Evolutionary conservation across 1,140 invertebrate species (phyloP).

Genomic region (Paramacrobiotus metropolitanus): DNA sequence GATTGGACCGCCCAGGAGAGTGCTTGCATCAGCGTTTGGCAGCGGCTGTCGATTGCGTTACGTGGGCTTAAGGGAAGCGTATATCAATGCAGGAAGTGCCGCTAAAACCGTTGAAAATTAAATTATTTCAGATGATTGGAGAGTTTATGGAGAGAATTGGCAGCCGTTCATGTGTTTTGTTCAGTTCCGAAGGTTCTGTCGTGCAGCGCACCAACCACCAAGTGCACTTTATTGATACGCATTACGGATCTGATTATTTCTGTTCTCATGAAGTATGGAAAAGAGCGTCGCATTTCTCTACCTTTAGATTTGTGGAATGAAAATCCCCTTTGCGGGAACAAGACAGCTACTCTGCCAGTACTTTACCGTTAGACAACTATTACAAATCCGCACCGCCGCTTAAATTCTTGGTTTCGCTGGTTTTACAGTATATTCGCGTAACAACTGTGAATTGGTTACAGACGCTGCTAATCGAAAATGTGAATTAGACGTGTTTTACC

Average conservation of each 20-base stretch:
- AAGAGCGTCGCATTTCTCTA: slow-evolving; percentile 14
- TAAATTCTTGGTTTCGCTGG: too few relatives aligned
- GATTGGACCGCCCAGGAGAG: background rate
- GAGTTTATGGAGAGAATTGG: background rate
- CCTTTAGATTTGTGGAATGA: slow-evolving; percentile 15
- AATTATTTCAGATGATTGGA: background rate
- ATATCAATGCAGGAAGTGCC: slow-evolving; percentile 13
- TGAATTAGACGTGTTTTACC: too few relatives aligned
- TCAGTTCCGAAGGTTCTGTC: background rate
- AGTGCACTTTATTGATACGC: slow-evolving; percentile 26
- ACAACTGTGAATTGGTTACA: too few relatives aligned
- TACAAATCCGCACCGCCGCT: too few relatives aligned
- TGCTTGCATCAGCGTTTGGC: background rate
- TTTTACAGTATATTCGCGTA: too few relatives aligned
- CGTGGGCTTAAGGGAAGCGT: slow-evolving; percentile 3
- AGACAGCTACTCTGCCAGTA: too few relatives aligned
- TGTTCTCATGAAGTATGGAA: slow-evolving; percentile 16
- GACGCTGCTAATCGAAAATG: too few relatives aligned
- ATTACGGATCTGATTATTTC: slow-evolving; percentile 25
- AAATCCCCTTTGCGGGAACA: slow-evolving; percentile 23
- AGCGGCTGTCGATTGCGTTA: slow-evolving; percentile 13
- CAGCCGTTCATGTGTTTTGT: background rate
- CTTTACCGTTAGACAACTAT: too few relatives aligned
- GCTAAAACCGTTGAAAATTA: background rate
- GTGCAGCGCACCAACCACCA: too few relatives aligned